These are phyloP conservation scores for Eulithis prunata DNA, from an alignment of 2,888 invertebrate genomes.

Conservation along the genomic window DNA sequence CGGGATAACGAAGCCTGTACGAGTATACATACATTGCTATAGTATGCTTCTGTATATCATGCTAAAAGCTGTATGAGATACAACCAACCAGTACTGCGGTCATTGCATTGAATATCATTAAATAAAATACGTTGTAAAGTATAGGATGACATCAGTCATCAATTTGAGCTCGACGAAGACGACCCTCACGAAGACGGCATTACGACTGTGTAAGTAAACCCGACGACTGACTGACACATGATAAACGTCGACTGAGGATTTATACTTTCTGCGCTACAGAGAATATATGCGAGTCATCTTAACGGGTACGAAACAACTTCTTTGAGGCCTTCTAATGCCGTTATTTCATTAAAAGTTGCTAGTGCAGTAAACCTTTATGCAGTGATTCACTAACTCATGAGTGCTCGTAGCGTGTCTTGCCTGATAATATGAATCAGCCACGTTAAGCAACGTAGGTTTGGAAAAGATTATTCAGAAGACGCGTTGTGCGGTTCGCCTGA, in stretches of 20 bases:
- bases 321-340: slow-evolving; percentile 51
- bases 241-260: slow-evolving; percentile 60
- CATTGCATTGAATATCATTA: neutral
- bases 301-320: slow-evolving; percentile 61
- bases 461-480: neutral
- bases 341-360: slow-evolving; percentile 47
- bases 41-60: neutral
- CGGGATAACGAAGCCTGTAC: slow-evolving; percentile 10
- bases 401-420: neutral
- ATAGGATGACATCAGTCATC: neutral
- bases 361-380: slow-evolving; percentile 34
- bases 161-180: neutral
- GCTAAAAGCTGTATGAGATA: neutral
- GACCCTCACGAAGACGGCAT: slow-evolving; percentile 44
- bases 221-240: slow-evolving; percentile 55
- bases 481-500: neutral
- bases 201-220: slow-evolving; percentile 55
- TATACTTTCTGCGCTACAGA: slow-evolving; percentile 60
- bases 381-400: slow-evolving; percentile 1
- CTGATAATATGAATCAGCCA: neutral
- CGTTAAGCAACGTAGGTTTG: neutral
- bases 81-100: too few relatives aligned
- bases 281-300: slow-evolving; percentile 53
- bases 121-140: neutral
- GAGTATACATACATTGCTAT: neutral